phyloP scores from a whole-genome alignment of 2,113 vertebrate species.

The Toxostoma redivivum region DNA sequence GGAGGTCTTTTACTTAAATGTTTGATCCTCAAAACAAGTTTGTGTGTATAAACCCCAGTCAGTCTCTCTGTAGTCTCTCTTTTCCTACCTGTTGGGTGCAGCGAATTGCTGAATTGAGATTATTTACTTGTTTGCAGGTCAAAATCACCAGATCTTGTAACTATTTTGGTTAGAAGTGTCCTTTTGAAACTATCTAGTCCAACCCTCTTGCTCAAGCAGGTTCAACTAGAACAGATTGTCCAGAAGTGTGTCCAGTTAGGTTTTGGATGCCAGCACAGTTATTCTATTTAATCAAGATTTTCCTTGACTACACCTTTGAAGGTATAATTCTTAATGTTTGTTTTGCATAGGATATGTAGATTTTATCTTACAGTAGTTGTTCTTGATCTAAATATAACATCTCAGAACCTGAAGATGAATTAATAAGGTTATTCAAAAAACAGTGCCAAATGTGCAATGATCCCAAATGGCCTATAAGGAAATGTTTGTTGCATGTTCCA shows the following conservation, averaged over 20 bases:
- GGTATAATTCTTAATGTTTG: neutral
- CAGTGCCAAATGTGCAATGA: neutral
- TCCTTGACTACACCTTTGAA: neutral
- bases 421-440: slow-evolving; percentile 7
- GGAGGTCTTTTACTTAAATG: neutral
- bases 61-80: neutral
- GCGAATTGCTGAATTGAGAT: neutral
- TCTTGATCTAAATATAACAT: neutral
- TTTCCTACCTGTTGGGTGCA: neutral
- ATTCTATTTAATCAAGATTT: neutral
- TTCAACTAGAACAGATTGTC: neutral
- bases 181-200: neutral
- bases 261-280: neutral
- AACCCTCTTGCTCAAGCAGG: neutral
- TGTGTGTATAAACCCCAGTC: neutral
- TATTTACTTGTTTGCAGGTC: neutral
- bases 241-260: neutral
- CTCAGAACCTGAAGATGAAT: neutral
- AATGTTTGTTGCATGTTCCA: neutral
- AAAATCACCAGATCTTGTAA: neutral
- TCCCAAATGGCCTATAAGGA: slow-evolving; percentile 4
- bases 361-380: neutral
- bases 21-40: neutral
- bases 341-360: neutral
- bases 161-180: neutral